Evolutionary conservation across 2,113 vertebrate genomes (phyloP).

Genomic region (Takifugu flavidus): DNA sequence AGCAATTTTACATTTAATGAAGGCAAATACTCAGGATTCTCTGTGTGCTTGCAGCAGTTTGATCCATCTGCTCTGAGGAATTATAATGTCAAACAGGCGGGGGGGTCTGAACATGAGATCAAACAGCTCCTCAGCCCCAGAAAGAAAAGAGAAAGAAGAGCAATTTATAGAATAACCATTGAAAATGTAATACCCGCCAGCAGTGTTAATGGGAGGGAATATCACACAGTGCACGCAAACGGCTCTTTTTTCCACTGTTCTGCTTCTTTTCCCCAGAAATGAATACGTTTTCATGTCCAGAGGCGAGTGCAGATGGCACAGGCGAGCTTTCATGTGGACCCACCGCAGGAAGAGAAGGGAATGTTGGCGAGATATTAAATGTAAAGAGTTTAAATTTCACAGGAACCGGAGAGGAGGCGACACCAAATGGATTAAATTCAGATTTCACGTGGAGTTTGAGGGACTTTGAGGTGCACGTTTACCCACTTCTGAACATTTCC

Average conservation of each 20-base stretch:
- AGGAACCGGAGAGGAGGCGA: no score
- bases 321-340: slow-evolving; percentile 31
- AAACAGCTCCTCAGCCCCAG: slow-evolving; percentile 18
- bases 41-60: neutral
- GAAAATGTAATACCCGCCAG: slow-evolving; percentile 30
- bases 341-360: neutral
- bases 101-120: slow-evolving; percentile 12
- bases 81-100: slow-evolving; percentile 16
- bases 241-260: slow-evolving; percentile 11
- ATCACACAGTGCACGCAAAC: slow-evolving; percentile 8
- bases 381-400: no score
- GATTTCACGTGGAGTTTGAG: no score
- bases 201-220: slow-evolving; percentile 18
- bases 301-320: slow-evolving; percentile 25
- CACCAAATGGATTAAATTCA: no score
- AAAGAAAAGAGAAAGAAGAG: slow-evolving; percentile 24
- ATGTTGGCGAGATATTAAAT: neutral
- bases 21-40: neutral
- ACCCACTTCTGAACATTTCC: no score
- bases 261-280: slow-evolving; percentile 20
- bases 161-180: slow-evolving; percentile 24
- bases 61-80: neutral
- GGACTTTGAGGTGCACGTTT: no score
- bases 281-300: slow-evolving; percentile 18
- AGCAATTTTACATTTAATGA: neutral